Evolutionary conservation across 2,797 vertebrate genomes (phyloP).

Genomic region (Oreortyx pictus): DNA sequence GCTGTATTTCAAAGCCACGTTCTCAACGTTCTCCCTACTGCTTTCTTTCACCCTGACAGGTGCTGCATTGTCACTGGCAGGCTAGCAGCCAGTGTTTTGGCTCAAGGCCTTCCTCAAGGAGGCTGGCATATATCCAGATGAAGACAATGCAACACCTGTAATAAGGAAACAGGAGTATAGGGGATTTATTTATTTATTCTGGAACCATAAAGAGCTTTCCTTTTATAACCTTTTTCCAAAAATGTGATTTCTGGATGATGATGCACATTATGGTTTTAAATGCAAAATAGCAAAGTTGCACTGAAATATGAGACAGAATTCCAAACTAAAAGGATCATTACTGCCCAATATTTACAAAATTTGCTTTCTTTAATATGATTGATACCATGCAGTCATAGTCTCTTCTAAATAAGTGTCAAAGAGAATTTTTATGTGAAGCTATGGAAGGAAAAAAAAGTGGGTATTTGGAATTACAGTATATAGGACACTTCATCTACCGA

Average conservation of each 20-base stretch:
- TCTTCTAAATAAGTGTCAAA: background rate
- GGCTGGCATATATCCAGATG: background rate
- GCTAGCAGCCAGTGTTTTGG: background rate
- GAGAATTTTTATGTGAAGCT: background rate
- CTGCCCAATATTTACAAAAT: background rate
- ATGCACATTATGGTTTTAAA: background rate
- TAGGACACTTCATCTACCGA: background rate
- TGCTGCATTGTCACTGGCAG: background rate
- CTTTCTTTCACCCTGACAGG: background rate
- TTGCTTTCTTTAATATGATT: background rate
- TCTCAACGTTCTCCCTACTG: rapidly evolving
- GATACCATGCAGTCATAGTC: background rate
- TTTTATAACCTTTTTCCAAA: rapidly evolving
- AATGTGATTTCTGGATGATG: background rate
- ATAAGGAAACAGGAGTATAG: background rate
- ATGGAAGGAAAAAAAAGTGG: background rate
- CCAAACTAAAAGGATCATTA: background rate
- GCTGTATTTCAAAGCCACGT: background rate
- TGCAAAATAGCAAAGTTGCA: background rate
- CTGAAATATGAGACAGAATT: background rate
- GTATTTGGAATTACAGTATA: background rate
- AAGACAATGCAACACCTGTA: background rate
- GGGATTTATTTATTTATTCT: background rate
- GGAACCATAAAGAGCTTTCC: background rate
- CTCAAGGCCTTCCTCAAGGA: background rate